Conservation (phyloP, 2,113 vertebrate species). For the Zosterops japonicus region DNA sequence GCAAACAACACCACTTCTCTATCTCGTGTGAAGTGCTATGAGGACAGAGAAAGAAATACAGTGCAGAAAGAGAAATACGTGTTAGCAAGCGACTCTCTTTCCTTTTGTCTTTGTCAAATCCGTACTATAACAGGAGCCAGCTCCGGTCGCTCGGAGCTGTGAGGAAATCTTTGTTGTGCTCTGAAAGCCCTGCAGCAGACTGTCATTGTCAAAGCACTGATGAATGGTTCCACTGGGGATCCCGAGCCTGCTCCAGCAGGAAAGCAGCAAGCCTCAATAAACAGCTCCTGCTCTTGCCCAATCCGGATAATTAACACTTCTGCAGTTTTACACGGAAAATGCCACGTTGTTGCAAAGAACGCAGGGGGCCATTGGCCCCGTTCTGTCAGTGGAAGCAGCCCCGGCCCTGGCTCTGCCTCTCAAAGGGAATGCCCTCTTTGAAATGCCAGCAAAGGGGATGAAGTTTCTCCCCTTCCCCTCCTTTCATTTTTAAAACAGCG, state of each 20-base stretch:
- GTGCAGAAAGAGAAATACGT: neutral
- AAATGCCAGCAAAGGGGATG: neutral
- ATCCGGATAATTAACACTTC: slow-evolving; percentile 18
- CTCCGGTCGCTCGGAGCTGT: slow-evolving; percentile 50
- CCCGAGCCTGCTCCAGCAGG: neutral
- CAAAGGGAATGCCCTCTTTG: neutral
- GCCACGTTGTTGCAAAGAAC: neutral
- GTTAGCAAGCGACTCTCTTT: neutral
- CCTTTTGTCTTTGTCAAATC: neutral
- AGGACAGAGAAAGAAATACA: neutral
- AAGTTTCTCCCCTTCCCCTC: neutral
- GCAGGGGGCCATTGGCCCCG: neutral
- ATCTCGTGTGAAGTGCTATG: neutral
- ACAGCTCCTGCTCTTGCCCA: neutral
- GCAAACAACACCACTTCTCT: neutral
- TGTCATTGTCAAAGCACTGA: slow-evolving; percentile 45
- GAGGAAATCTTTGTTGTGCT: slow-evolving; percentile 70
- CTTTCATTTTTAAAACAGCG: neutral
- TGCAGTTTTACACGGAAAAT: neutral
- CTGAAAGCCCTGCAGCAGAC: slow-evolving; percentile 55
- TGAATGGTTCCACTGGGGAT: slow-evolving; percentile 66
- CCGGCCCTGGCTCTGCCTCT: neutral
- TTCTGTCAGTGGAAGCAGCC: neutral
- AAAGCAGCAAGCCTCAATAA: slow-evolving; percentile 7
- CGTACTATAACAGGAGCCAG: slow-evolving; percentile 51